Percentiles rank a stretch among this genome's conserved stretches.
phyloP scores from a whole-genome alignment of 2,888 invertebrate genomes.

The Eupithecia centaureata region DNA sequence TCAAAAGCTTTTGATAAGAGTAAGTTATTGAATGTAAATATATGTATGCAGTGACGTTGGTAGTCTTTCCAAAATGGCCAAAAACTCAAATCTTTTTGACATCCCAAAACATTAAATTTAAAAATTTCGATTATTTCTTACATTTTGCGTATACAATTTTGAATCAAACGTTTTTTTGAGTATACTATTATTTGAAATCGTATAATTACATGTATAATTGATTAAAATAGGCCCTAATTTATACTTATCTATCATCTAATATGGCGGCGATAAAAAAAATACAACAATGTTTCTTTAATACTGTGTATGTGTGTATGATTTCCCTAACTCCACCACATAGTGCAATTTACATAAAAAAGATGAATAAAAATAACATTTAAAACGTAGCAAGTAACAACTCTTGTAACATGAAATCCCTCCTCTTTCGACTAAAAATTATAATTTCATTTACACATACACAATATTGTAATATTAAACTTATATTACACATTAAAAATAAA shows the following conservation, averaged over 20 bases:
- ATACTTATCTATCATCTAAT: slow-evolving; percentile 63
- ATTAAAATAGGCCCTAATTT: slow-evolving; percentile 48
- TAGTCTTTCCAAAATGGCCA: neutral
- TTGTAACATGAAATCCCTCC: neutral
- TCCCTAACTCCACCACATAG: neutral
- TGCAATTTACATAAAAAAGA: neutral
- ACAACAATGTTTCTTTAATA: slow-evolving; percentile 60
- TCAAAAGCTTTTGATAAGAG: neutral
- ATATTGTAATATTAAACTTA: slow-evolving; percentile 44
- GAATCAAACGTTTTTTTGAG: slow-evolving; percentile 63
- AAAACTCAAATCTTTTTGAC: slow-evolving; percentile 1
- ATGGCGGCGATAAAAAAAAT: slow-evolving; percentile 69
- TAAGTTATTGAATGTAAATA: neutral
- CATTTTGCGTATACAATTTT: slow-evolving; percentile 73
- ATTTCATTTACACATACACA: slow-evolving; percentile 17
- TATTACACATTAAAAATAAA: slow-evolving; percentile 72
- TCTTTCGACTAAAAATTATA: neutral
- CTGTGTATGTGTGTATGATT: slow-evolving; percentile 19
- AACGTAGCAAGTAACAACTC: neutral
- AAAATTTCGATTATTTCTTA: slow-evolving; percentile 47
- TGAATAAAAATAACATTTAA: neutral
- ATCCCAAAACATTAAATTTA: slow-evolving; percentile 40
- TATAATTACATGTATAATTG: slow-evolving; percentile 70
- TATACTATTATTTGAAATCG: slow-evolving; percentile 63
- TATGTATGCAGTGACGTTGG: neutral